phyloP scores from a whole-genome alignment of 1,140 invertebrate species.

The Ceratina japonica region DNA sequence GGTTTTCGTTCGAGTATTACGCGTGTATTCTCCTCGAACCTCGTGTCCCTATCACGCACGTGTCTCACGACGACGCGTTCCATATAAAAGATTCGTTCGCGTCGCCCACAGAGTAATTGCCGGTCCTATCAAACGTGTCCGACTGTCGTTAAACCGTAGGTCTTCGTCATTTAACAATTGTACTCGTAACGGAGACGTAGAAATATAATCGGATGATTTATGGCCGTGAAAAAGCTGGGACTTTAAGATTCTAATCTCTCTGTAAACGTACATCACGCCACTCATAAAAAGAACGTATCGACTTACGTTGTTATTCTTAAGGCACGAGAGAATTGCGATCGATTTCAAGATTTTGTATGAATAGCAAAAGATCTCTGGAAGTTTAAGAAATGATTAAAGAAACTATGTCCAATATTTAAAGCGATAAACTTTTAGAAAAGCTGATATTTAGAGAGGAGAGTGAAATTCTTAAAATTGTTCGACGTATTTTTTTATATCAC shows the following conservation, averaged over 20 bases:
- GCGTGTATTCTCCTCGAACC: no score
- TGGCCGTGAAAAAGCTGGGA: background rate
- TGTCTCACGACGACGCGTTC: constrained; percentile 5
- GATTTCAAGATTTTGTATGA: no score
- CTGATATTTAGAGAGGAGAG: no score
- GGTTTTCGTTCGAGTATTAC: background rate
- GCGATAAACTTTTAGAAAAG: no score
- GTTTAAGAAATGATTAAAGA: no score
- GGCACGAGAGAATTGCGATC: no score
- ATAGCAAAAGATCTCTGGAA: no score
- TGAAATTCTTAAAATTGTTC: no score
- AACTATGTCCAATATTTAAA: no score
- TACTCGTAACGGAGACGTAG: background rate
- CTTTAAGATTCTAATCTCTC: background rate
- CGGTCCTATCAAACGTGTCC: background rate
- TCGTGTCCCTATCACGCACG: background rate
- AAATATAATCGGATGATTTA: constrained; percentile 1
- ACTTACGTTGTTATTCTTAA: background rate
- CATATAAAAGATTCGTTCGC: constrained; percentile 27
- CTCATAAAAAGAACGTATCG: background rate
- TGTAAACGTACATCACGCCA: background rate
- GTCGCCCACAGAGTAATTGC: constrained; percentile 18
- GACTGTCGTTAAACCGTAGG: constrained; percentile 4
- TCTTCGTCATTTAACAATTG: background rate
- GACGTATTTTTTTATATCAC: no score